Evolutionary conservation across 2,797 vertebrate genomes (phyloP).

Genomic region (Acipenser ruthenus): DNA sequence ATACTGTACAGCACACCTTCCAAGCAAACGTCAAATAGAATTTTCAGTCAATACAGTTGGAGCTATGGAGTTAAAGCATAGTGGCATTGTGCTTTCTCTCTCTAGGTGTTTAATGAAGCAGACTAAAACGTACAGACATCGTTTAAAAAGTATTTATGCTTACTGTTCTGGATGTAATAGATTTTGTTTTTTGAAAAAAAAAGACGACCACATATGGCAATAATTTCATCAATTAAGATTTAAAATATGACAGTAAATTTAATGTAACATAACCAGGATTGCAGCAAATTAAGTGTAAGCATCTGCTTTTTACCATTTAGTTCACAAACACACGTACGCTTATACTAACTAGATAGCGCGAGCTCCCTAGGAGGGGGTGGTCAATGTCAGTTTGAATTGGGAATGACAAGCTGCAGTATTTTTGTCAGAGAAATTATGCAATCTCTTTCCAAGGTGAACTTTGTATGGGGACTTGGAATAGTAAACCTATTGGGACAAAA

Average conservation of each 20-base stretch:
- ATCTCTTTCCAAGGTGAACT: no score
- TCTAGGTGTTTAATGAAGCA: background rate
- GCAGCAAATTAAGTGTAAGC: constrained; percentile 11
- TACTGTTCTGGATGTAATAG: constrained; percentile 47
- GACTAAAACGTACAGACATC: no score
- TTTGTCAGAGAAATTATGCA: no score
- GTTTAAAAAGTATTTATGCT: constrained; percentile 29
- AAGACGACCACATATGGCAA: constrained; percentile 27
- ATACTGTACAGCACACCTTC: no score
- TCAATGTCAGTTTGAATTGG: constrained; percentile 14
- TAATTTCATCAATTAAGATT: constrained; percentile 31
- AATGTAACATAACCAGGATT: constrained; percentile 30
- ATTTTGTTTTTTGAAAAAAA: constrained; percentile 27
- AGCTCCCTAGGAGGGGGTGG: background rate
- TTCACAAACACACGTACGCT: background rate
- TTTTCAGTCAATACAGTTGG: no score
- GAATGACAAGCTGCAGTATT: constrained; percentile 23
- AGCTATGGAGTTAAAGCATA: no score
- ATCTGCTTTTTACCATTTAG: constrained; percentile 10
- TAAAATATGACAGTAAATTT: constrained; percentile 30
- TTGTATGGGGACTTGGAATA: no score
- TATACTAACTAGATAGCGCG: background rate
- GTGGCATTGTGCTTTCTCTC: background rate
- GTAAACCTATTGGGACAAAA: no score
- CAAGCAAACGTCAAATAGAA: no score